Conservation (phyloP, 2,888 invertebrate genomes). For the Pocota personata region DNA sequence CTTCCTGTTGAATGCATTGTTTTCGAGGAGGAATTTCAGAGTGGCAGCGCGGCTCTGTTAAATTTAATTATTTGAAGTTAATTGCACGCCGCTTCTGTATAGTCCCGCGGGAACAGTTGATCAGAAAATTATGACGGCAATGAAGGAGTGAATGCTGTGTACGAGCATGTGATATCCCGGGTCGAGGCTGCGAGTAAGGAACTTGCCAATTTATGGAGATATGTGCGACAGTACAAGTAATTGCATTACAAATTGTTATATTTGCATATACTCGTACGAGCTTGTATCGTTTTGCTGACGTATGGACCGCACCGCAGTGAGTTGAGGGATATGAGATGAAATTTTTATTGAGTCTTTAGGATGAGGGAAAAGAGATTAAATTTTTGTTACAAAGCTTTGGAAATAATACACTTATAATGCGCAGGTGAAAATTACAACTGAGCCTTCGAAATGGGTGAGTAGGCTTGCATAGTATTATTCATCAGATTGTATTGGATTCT, state of each 20-base stretch:
- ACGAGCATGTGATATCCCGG: not conserved
- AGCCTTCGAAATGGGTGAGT: no score
- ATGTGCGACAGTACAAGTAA: constrained; percentile 60
- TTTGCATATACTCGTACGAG: constrained; percentile 60
- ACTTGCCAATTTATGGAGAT: constrained; percentile 58
- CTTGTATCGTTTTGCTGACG: constrained; percentile 22
- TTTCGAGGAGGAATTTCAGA: constrained; percentile 26
- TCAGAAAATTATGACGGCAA: constrained; percentile 61
- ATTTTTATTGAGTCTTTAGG: not conserved
- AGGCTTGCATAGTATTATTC: no score
- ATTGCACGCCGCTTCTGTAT: constrained; percentile 54
- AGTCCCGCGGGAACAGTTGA: constrained; percentile 53
- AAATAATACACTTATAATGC: not conserved
- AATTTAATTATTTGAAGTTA: constrained; percentile 69
- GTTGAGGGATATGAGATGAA: constrained; percentile 7
- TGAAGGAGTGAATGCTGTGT: not conserved
- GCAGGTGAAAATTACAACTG: no score
- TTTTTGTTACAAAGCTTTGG: not conserved
- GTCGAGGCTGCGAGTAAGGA: constrained; percentile 27
- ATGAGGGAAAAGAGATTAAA: not conserved
- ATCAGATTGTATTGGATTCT: no score
- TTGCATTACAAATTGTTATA: constrained; percentile 68
- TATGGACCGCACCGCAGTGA: not conserved
- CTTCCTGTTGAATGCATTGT: constrained; percentile 33
- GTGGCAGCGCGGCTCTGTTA: constrained; percentile 41